Evolutionary conservation across 1,140 invertebrate genomes (phyloP).

Genomic region (Varroa destructor): DNA sequence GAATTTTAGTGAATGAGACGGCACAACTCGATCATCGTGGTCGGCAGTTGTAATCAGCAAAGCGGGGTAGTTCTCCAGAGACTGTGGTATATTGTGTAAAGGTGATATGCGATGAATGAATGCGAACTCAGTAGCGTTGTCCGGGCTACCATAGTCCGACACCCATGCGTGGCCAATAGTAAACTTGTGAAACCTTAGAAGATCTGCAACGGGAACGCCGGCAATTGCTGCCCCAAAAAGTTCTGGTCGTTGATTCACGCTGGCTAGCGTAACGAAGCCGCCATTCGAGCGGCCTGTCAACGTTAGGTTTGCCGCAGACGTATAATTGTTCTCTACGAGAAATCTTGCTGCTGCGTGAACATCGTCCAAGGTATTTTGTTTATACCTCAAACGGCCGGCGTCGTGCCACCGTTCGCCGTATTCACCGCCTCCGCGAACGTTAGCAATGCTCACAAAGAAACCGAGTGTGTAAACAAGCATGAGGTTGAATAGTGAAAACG

Average conservation of each 20-base stretch:
- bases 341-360: slow-evolving; percentile 85
- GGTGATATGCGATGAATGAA: slow-evolving; percentile 55
- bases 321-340: slow-evolving; percentile 69
- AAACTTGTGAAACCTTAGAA: slow-evolving; percentile 94
- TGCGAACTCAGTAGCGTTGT: slow-evolving; percentile 68
- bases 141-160: slow-evolving; percentile 85
- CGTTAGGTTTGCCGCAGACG: slow-evolving; percentile 52
- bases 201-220: slow-evolving; percentile 92
- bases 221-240: slow-evolving; percentile 78
- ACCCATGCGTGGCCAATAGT: slow-evolving; percentile 94
- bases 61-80: not conserved
- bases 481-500: slow-evolving; percentile 63
- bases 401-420: slow-evolving; percentile 97
- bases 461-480: slow-evolving; percentile 79
- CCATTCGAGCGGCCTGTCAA: slow-evolving; percentile 95
- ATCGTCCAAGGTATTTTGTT: slow-evolving; percentile 96
- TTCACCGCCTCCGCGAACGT: slow-evolving; percentile 89
- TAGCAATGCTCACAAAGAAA: slow-evolving; percentile 77
- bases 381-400: slow-evolving; percentile 74
- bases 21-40: slow-evolving; percentile 26
- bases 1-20: slow-evolving; percentile 25
- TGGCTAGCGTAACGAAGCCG: slow-evolving; percentile 79
- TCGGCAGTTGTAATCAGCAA: slow-evolving; percentile 1
- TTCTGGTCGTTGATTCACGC: slow-evolving; percentile 85
- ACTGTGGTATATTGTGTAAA: slow-evolving; percentile 66